Evolutionary conservation across 1,140 invertebrate species (phyloP), one percentile per base, ranked within the genome.

Genomic region (Adelges cooleyi): DNA sequence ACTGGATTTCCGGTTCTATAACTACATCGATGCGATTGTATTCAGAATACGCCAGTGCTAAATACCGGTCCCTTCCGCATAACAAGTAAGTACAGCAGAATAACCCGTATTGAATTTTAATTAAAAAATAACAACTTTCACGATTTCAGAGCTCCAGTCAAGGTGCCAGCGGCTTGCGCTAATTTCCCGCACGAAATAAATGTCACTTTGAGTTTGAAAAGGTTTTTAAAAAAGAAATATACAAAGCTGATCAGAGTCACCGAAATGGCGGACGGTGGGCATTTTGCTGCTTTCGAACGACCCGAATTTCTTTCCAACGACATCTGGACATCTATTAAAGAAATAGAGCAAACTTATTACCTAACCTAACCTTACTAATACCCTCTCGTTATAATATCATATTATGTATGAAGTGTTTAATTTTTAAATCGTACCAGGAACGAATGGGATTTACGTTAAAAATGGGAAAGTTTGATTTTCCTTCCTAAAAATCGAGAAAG

Each of bases 221-320:
- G 75, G 40, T 70, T 84, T n/a, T 68, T 88, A 2, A 74, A 75
- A 52, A 74, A 79, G 1, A 83, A 80, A 69, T 88, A 78, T 70
- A 71, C 69, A 0, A 86, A 88, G 71, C 68, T 89, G 6, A 75
- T 87, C 3, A 80, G 84, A 44, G 78, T 79, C 3, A 84, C 77
- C 1, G 77, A 84, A 53, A 69, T 81, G 23, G 69, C 77, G 2
- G 76, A 80, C 8, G 90, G 89, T 2, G 92, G 92, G 2, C 92
- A 95, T 75, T 95, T 94, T 72, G 85, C 86, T 9, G 89, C 87
- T 0, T 80, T 93, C 67, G 86, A 95, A 72, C 79, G 84, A 49
- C 90, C 90, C 0, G 70, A 83, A 69, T 69, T 82, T 9, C 70
- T 92, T 1, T 80, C 84, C 6, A 77, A 83, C 11, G 89, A 92